These are phyloP conservation scores for Crocodylus rhombifer DNA, from an alignment of 2,797 vertebrate species.

Conservation along the genomic window DNA sequence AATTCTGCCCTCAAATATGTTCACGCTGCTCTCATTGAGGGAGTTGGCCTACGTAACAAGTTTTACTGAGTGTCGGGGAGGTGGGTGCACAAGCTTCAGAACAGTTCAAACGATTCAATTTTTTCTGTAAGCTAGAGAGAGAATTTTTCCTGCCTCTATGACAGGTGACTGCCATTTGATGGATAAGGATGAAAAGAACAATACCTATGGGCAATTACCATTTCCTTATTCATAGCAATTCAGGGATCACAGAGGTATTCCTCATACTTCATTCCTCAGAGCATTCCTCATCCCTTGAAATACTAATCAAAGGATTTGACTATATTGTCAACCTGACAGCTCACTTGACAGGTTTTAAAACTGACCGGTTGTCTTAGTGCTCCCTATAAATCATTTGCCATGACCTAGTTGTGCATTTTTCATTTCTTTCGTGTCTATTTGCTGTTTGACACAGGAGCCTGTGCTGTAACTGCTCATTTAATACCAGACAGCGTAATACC, in stretches of 20 bases:
- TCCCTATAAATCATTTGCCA: conserved; percentile 71
- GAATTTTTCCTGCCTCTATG: conserved; percentile 5
- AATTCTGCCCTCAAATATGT: neutral
- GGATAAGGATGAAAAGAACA: conserved; percentile 23
- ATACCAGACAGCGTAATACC: conserved; percentile 76
- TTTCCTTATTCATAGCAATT: conserved; percentile 65
- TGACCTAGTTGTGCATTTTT: conserved; percentile 71
- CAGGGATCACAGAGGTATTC: conserved; percentile 38
- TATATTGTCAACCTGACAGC: conserved; percentile 65
- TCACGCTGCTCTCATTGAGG: neutral
- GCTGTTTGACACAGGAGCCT: conserved; percentile 72
- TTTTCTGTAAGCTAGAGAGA: neutral
- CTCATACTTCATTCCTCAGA: neutral
- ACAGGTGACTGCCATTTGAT: conserved; percentile 35
- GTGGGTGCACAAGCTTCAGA: neutral
- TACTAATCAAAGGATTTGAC: conserved; percentile 64
- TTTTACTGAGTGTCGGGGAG: accelerated
- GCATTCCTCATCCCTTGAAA: conserved; percentile 45
- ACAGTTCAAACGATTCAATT: neutral
- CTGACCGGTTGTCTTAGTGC: conserved; percentile 68
- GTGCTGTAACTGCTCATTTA: conserved; percentile 78
- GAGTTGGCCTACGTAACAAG: neutral
- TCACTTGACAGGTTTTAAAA: conserved; percentile 67
- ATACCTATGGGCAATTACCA: conserved; percentile 15
- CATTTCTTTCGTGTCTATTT: conserved; percentile 77